Evolutionary conservation across 2,888 invertebrate species (phyloP).

Genomic region (Linnaemya vulpina): DNA sequence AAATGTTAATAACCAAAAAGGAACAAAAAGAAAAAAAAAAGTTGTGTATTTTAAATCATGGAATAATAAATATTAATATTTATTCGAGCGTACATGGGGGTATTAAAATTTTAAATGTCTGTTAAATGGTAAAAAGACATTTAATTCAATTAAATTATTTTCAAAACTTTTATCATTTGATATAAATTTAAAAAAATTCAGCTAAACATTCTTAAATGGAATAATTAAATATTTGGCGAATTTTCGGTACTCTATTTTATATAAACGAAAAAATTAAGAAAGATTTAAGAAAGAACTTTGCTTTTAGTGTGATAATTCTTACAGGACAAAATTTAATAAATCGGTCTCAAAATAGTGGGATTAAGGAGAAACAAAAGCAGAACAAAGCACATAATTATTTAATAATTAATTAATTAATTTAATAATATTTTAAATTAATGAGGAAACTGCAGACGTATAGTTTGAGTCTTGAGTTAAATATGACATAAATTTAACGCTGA

Average conservation of each 20-base stretch:
- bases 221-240: not conserved
- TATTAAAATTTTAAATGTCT: constrained; percentile 22
- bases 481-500: too few species aligned
- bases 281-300: too few species aligned
- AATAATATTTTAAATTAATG: too few species aligned
- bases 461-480: too few species aligned
- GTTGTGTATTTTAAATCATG: not conserved
- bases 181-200: constrained; percentile 7
- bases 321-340: too few species aligned
- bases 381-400: too few species aligned
- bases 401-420: too few species aligned
- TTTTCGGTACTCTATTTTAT: not conserved
- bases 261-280: not conserved
- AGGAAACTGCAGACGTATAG: too few species aligned
- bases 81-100: not conserved
- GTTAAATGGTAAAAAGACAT: not conserved
- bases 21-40: not conserved
- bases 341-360: too few species aligned
- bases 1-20: constrained; percentile 20
- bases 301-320: too few species aligned
- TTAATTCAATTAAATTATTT: constrained; percentile 41
- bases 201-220: not conserved
- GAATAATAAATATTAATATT: not conserved
- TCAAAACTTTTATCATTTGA: not conserved
- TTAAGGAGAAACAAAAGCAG: too few species aligned